Percentiles rank a stretch among this genome's conserved stretches.
phyloP scores from a whole-genome alignment of 2,797 vertebrate genomes.

The Chiroxiphia lanceolata region DNA sequence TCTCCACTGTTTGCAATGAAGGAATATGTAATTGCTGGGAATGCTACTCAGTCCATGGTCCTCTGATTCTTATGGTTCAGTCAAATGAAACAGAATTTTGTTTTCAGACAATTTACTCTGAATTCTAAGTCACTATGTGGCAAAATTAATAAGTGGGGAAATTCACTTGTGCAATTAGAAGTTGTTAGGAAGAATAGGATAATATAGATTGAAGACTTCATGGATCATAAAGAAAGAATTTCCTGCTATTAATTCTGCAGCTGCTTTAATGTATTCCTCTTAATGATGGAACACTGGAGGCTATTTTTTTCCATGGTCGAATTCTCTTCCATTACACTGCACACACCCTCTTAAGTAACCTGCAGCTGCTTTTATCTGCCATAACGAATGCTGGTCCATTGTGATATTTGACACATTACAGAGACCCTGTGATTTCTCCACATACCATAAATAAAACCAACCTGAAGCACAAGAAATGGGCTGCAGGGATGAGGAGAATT shows the following conservation, averaged over 20 bases:
- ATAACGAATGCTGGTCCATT: background rate
- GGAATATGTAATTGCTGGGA: background rate
- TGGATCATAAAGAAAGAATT: constrained; percentile 50
- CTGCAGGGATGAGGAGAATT: background rate
- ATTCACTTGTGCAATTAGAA: background rate
- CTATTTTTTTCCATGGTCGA: constrained; percentile 34
- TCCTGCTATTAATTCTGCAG: constrained; percentile 48
- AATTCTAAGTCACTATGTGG: background rate
- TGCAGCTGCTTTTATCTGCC: constrained; percentile 44
- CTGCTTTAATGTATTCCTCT: constrained; percentile 38
- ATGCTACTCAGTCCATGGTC: background rate
- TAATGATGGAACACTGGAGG: constrained; percentile 42
- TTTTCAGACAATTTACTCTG: background rate
- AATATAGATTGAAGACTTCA: constrained; percentile 12
- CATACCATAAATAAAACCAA: background rate
- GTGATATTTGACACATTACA: background rate
- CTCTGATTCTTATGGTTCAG: background rate
- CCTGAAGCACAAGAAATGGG: background rate
- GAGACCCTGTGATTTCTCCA: background rate
- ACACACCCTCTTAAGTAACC: constrained; percentile 45
- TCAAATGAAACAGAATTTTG: background rate
- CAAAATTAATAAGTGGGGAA: background rate
- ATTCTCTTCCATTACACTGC: constrained; percentile 54
- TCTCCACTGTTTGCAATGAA: background rate
- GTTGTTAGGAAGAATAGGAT: constrained; percentile 16